Base-by-base conservation (phyloP, 1,140 invertebrate species). In the Gryllus bimaculatus region DNA sequence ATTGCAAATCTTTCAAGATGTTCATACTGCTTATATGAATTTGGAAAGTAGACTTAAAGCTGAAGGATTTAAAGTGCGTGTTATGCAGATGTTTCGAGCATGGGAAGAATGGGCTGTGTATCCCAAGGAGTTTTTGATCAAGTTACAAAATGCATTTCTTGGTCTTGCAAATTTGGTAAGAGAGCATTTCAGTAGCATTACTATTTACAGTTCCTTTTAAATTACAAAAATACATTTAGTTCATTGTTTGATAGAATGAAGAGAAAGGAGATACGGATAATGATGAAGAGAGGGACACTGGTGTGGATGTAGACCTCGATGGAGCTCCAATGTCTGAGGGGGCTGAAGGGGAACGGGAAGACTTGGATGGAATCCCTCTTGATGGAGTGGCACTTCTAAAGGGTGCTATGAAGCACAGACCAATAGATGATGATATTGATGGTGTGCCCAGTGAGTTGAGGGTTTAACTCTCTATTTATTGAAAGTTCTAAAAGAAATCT, bases 21-120 rank as follows among this genome's bases (percentile, higher is more conserved):
- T 97, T 6, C 91, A 94, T 86, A 91, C 89, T 84, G 90, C 93
- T 20, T 94, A 93, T 84, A 89, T 93, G 84, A 90, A 87, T 75
- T 93, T 97, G 85, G 93, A 97, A 82, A 96, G 95, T 81, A 88
- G 96, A 80, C 85, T 98, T 74, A 97, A 97, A 88, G 96, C 96
- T 49, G 98, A 99, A 88, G 96, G 97, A 54, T 99, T 98, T 85
- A 96, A 98, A 87, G 92, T 96, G 82, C 90, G 98, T 80, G 94
- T 99, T n/a, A 94, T 97, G 88, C 90, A 92, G 83, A 95, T 96
- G 83, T 94, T 99, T 84, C 91, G 95, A 84, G 96, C 97, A 5
- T 99, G 98, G 98, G 96, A 98, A 87, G 98, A 99, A 83, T 98
- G 97, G 93, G 92, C 95, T 48, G 92, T 99, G 77, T 99, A 99